These are phyloP conservation scores for Pardalotus punctatus DNA, from an alignment of 2,113 vertebrate species.

Conservation along the genomic window DNA sequence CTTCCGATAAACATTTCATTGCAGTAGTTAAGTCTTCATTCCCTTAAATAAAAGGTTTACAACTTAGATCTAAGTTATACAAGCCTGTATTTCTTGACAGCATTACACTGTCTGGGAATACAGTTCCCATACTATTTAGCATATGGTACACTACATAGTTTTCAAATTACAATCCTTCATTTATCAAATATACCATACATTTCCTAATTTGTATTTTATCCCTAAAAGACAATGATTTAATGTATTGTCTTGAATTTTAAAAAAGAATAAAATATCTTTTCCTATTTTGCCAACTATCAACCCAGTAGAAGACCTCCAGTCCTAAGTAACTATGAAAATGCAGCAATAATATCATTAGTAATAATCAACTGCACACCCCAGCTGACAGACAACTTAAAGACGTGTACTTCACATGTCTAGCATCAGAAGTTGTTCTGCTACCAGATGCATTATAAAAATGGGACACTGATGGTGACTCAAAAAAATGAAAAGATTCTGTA, in stretches of 20 bases:
- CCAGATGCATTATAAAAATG: neutral
- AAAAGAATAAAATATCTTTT: neutral
- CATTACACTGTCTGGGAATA: neutral
- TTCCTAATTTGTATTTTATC: neutral
- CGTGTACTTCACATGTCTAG: neutral
- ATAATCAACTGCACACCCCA: neutral
- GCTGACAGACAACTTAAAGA: neutral
- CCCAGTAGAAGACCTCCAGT: neutral
- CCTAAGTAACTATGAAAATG: neutral
- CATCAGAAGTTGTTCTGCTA: neutral
- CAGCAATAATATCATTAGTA: neutral
- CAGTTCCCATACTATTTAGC: neutral
- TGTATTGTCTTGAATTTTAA: neutral
- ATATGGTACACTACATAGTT: neutral
- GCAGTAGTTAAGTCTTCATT: fast-evolving
- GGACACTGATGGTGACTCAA: neutral
- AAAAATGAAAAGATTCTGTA: neutral
- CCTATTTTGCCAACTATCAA: neutral
- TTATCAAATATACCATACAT: neutral
- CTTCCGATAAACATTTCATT: neutral
- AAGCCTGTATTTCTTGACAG: neutral
- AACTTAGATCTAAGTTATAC: neutral
- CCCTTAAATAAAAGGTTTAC: neutral
- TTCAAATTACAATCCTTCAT: neutral
- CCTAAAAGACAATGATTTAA: neutral